Evolutionary conservation across 1,140 invertebrate genomes (phyloP), one percentile per base, ranked within the genome.

Genomic region (Papilio xuthus): DNA sequence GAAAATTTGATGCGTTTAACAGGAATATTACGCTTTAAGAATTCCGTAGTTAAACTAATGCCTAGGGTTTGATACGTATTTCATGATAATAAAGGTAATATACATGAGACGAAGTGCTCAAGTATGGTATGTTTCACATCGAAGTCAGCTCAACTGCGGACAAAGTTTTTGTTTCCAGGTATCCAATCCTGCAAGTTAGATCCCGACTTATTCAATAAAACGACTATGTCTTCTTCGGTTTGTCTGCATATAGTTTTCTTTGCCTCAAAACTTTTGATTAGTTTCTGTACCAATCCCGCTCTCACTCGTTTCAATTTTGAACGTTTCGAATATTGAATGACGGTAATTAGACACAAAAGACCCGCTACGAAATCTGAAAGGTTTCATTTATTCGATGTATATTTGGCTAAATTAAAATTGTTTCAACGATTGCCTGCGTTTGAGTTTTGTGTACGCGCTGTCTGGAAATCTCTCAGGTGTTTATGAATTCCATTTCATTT

Each of bases 241-340:
- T 78, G 81, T 79, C 81, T 85, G 80, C 80, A 83, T 77, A 80
- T 78, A 78, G 81, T 70, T 78, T 84, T 82, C 81, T 88, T 86
- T 81, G 82, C 78, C 77, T 81, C 73, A 67, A 86, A 89, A 89
- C 78, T 87, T 89, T 86, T 86, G 87, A 89, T 89, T 88, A 85
- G 84, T 87, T 87, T 83, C 79, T 84, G 84, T 84, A 82, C 79
- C 81, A 79, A 82, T 69, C 41, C 74, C 60, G 77, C 79, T 20
- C 42, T 23, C 20, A 20, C 42, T 23, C 53, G 53, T 76, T 76
- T 76, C 74, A n/a, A 76, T 76, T 76, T 76, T 60, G 53, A 44
- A 73, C 56, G 74, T 69, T 67, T 79, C 44, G 72, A 50, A 75
- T 79, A 75, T 75, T 69, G 60, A 47, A 73, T 44, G 28, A 63